Percentiles rank a stretch among this genome's conserved stretches.
These are phyloP conservation scores for Laticauda laticaudata DNA, from an alignment of 2,113 vertebrate species.

Conservation along the genomic window DNA sequence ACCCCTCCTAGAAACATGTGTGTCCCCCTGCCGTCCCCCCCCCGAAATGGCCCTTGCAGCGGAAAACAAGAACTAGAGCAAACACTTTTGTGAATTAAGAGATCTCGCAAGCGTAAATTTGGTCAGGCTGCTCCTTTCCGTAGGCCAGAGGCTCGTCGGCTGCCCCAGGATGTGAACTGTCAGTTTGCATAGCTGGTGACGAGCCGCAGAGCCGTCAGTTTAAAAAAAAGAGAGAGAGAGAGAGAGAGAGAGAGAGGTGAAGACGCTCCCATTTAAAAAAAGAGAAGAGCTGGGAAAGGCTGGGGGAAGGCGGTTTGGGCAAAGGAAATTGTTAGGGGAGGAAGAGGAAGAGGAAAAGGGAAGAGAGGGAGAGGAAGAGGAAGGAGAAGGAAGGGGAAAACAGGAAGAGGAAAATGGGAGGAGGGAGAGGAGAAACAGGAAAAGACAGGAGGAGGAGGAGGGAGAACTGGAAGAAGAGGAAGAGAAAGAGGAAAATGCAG, in stretches of 20 bases:
- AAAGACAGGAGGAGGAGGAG: no score
- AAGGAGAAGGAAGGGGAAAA: no score
- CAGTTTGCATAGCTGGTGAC: constrained; percentile 95
- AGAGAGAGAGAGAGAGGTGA: constrained; percentile 75
- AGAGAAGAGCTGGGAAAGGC: constrained; percentile 77
- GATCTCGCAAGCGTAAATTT: constrained; percentile 84
- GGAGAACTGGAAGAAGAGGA: no score
- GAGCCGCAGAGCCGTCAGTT: constrained; percentile 89
- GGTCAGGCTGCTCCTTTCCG: constrained; percentile 91
- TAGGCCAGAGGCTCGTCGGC: constrained; percentile 80
- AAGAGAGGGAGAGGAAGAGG: no score
- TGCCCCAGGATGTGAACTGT: constrained; percentile 97
- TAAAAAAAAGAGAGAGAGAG: constrained; percentile 44
- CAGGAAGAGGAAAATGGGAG: no score
- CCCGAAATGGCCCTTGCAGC: constrained; percentile 83
- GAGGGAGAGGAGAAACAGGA: no score
- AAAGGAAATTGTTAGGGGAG: constrained; percentile 79
- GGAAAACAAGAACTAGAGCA: constrained; percentile 92
- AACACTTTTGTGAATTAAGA: constrained; percentile 98
- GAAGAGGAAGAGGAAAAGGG: constrained; percentile 63
- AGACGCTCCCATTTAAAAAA: constrained; percentile 79
- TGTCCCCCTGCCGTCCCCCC: constrained; percentile 10
- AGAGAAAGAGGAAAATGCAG: neutral
- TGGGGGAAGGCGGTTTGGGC: constrained; percentile 80
- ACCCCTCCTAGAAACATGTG: neutral